Conservation (phyloP, 2,113 vertebrate species). For the Hemiscyllium ocellatum region DNA sequence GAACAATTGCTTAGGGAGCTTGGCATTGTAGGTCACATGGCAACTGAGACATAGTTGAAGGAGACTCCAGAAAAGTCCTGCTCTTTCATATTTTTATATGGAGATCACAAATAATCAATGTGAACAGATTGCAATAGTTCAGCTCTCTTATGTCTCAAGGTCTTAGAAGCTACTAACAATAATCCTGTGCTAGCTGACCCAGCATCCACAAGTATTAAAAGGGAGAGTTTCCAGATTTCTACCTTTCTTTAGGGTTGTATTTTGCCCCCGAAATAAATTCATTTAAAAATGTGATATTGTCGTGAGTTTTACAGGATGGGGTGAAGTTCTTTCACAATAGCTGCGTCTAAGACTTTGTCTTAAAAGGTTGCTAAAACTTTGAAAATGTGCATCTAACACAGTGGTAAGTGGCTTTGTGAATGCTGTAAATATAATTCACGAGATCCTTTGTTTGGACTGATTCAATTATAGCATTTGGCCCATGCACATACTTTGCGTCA, state of each 20-base stretch:
- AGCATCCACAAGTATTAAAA: not conserved
- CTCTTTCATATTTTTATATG: no score
- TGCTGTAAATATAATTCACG: not conserved
- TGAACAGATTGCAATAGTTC: no score
- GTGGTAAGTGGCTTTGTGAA: not conserved
- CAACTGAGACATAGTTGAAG: no score
- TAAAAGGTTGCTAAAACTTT: not conserved
- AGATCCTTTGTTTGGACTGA: not conserved
- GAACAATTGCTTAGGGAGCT: no score
- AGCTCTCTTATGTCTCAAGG: no score
- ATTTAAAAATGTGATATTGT: not conserved
- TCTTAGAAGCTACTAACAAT: no score
- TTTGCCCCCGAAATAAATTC: not conserved
- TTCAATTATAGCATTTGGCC: not conserved
- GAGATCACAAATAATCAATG: no score
- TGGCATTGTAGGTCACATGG: no score
- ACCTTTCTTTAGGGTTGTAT: not conserved
- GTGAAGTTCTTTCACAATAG: not conserved
- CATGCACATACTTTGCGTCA: not conserved
- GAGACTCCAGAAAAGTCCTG: no score
- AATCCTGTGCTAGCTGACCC: not conserved
- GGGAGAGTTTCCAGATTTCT: not conserved
- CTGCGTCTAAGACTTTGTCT: not conserved
- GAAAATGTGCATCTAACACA: not conserved
- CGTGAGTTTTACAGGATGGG: not conserved